Conservation (phyloP, 2,113 vertebrate species). For the Melanostigma gelatinosum region DNA sequence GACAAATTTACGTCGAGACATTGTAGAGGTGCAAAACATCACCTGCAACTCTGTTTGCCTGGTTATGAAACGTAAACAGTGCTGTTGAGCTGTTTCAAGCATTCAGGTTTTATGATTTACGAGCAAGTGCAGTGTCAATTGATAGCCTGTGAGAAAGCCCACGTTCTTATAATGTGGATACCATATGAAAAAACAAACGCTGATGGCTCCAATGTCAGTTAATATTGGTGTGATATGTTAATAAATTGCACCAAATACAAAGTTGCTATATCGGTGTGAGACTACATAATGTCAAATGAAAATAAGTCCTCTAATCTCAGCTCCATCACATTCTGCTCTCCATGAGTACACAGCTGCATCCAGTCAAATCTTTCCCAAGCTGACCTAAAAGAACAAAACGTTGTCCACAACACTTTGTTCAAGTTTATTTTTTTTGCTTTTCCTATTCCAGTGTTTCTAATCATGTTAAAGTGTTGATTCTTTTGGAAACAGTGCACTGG, state of each 20-base stretch:
- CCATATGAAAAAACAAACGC: background rate
- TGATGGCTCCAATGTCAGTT: background rate
- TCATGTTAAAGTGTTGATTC: slow-evolving; percentile 20
- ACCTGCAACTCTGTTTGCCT: slow-evolving; percentile 13
- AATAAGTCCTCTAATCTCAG: slow-evolving; percentile 31
- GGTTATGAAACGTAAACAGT: background rate
- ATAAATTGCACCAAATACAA: background rate
- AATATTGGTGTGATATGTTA: background rate
- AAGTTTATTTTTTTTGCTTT: no score
- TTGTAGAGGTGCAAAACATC: slow-evolving; percentile 19
- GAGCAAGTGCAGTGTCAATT: background rate
- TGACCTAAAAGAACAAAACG: slow-evolving; percentile 7
- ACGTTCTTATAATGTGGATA: background rate
- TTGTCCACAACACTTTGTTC: background rate
- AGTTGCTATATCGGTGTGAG: background rate
- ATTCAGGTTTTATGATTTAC: background rate
- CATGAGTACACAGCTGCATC: slow-evolving; percentile 34
- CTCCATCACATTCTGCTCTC: slow-evolving; percentile 30
- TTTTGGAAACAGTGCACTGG: slow-evolving; percentile 34
- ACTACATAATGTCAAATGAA: slow-evolving; percentile 14
- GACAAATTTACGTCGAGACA: background rate
- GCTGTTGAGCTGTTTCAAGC: background rate
- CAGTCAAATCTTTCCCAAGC: slow-evolving; percentile 1
- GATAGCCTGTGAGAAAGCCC: no score
- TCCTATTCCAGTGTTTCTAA: background rate